These are phyloP conservation scores for Eciton burchellii DNA, from an alignment of 1,140 invertebrate genomes.

Conservation along the genomic window DNA sequence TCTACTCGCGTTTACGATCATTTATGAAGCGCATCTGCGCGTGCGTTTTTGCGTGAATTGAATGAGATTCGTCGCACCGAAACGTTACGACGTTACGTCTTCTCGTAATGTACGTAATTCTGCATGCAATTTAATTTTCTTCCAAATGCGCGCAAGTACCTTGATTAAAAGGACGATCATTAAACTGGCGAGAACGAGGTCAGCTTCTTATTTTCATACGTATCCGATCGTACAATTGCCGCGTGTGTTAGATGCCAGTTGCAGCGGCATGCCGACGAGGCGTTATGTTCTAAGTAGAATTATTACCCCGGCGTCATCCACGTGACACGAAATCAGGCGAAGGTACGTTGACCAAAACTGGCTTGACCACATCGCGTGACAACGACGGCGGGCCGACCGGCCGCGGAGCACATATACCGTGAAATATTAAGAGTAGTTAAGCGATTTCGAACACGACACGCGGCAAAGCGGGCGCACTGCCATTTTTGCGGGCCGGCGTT, in stretches of 20 bases:
- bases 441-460: constrained; percentile 70
- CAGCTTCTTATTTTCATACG: constrained; percentile 31
- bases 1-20: background rate
- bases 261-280: constrained; percentile 45
- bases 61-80: background rate
- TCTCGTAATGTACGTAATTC: background rate
- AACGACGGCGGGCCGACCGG: constrained; percentile 47
- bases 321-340: constrained; percentile 59
- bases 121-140: constrained; percentile 9
- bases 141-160: background rate
- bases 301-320: constrained; percentile 55
- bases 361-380: constrained; percentile 73
- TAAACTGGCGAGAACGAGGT: constrained; percentile 40
- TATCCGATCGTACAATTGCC: constrained; percentile 34
- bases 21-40: background rate
- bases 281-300: constrained; percentile 60
- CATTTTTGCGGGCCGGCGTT: constrained; percentile 76
- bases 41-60: background rate
- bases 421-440: constrained; percentile 75
- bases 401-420: constrained; percentile 64
- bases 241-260: constrained; percentile 12
- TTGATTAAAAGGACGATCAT: constrained; percentile 42
- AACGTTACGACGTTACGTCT: constrained; percentile 9
- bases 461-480: constrained; percentile 57
- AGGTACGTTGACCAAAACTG: constrained; percentile 72